Evolutionary conservation across 2,888 invertebrate species (phyloP).

Genomic region (Tenthredo mesomela): DNA sequence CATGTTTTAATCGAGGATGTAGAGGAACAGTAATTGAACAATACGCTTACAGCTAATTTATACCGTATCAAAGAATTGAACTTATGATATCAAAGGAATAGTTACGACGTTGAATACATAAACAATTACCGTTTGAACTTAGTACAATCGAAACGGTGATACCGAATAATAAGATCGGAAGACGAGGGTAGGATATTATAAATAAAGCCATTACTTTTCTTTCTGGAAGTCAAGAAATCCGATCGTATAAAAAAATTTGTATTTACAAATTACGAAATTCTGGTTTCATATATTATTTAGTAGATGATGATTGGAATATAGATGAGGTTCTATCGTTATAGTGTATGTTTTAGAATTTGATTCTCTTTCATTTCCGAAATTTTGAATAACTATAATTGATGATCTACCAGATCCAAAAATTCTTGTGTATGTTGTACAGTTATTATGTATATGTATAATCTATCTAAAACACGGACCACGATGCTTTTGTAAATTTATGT

Average conservation of each 20-base stretch:
- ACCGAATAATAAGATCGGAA: too few species aligned
- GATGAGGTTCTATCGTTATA: neutral
- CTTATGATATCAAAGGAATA: neutral
- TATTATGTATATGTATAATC: conserved; percentile 13
- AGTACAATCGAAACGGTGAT: too few species aligned
- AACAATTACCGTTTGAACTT: too few species aligned
- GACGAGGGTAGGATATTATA: too few species aligned
- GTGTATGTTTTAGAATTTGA: neutral
- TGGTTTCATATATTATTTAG: neutral
- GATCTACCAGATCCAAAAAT: neutral
- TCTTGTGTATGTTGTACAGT: conserved; percentile 4
- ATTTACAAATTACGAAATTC: too few species aligned
- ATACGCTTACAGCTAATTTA: neutral
- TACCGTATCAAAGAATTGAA: neutral
- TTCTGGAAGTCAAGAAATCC: too few species aligned
- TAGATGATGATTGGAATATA: neutral
- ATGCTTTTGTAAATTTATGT: conserved; percentile 40
- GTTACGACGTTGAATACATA: neutral
- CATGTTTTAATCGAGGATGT: neutral
- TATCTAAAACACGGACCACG: conserved; percentile 26
- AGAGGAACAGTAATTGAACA: neutral
- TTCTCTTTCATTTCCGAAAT: neutral
- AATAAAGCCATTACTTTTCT: neutral
- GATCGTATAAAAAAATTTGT: too few species aligned
- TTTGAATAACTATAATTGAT: neutral